Evolutionary conservation across 2,113 vertebrate species (phyloP).

Genomic region (Tragelaphus scriptus): DNA sequence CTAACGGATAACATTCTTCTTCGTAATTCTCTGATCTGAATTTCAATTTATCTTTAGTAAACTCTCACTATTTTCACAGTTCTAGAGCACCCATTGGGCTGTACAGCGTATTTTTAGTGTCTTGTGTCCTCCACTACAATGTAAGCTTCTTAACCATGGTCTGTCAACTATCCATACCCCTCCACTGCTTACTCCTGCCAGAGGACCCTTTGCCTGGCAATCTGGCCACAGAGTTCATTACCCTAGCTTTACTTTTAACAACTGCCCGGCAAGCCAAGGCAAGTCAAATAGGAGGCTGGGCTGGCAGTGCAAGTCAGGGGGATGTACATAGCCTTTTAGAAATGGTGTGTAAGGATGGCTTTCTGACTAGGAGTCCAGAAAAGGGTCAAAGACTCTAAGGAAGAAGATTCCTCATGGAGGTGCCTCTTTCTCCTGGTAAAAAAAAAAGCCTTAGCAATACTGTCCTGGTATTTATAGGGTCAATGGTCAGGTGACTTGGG

Average conservation of each 20-base stretch:
- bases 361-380: slow-evolving; percentile 28
- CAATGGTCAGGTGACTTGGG: background rate
- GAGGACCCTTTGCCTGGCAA: background rate
- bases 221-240: background rate
- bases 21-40: slow-evolving; percentile 33
- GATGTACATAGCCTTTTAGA: slow-evolving; percentile 38
- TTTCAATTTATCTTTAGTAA: background rate
- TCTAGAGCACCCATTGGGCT: background rate
- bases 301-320: slow-evolving; percentile 32
- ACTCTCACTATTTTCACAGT: slow-evolving; percentile 6
- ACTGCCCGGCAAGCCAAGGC: background rate
- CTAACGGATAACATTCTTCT: background rate
- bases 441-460: background rate
- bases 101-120: background rate
- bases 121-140: background rate
- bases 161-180: background rate
- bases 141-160: background rate
- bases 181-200: background rate
- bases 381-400: slow-evolving; percentile 19
- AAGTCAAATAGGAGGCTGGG: slow-evolving; percentile 28
- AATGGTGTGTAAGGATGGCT: background rate
- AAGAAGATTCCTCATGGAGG: slow-evolving; percentile 20
- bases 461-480: background rate
- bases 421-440: slow-evolving; percentile 4
- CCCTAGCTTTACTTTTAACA: background rate